A percentile compares a stretch with the other conserved stretches of the same genome.
Conservation (phyloP, 1,140 invertebrate genomes). For the Nasonia longicornis region DNA sequence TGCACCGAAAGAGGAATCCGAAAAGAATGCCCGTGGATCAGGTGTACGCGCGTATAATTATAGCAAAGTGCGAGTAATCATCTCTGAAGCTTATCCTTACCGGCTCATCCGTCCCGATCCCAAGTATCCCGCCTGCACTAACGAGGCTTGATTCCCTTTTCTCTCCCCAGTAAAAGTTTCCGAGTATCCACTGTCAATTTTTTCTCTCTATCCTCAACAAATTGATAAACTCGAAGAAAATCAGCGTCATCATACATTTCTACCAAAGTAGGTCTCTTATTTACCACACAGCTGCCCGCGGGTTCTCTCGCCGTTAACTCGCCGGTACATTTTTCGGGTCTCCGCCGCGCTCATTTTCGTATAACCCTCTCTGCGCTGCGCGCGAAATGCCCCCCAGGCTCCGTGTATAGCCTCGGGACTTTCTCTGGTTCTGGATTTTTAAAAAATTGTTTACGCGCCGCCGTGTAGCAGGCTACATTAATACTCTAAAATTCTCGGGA, state of each 20-base stretch:
- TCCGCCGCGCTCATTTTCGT: conserved; percentile 4
- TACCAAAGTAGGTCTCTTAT: conserved; percentile 25
- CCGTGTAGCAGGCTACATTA: conserved; percentile 7
- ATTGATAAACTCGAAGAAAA: background rate
- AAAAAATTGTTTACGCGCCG: background rate
- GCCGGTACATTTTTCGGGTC: background rate
- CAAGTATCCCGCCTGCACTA: background rate
- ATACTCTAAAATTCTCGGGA: conserved; percentile 12
- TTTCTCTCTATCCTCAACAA: background rate
- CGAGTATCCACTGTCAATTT: no score
- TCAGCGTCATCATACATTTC: background rate
- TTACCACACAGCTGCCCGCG: background rate
- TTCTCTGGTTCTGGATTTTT: conserved; percentile 15
- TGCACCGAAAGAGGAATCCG: no score
- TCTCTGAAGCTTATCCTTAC: background rate
- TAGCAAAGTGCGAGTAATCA: background rate
- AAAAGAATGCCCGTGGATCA: no score
- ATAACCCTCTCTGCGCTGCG: background rate
- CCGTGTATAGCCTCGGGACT: background rate
- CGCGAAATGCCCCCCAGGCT: background rate
- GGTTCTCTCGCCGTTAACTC: background rate
- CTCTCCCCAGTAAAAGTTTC: no score
- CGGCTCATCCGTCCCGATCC: background rate
- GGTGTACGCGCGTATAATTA: background rate
- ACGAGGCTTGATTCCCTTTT: background rate